phyloP scores from a whole-genome alignment of 2,888 invertebrate genomes.

The Oxyscelio sp. region DNA sequence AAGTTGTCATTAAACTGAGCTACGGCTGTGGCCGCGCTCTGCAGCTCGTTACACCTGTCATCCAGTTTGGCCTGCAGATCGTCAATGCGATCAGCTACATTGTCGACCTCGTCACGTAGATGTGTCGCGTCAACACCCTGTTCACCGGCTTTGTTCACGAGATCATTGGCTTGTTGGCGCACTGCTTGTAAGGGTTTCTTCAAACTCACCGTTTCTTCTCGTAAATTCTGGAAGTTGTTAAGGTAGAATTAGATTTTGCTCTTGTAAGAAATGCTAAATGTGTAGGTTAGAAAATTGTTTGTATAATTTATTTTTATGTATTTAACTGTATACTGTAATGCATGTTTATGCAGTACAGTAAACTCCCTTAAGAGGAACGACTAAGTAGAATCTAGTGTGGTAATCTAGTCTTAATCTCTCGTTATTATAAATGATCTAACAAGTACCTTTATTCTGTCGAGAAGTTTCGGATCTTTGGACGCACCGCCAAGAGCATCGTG shows the following conservation, averaged over 20 bases:
- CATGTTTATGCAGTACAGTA: too few relatives aligned
- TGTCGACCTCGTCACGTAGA: conserved; percentile 94
- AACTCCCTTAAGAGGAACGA: too few relatives aligned
- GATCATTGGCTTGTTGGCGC: conserved; percentile 92
- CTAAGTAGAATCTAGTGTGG: too few relatives aligned
- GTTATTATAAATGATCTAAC: too few relatives aligned
- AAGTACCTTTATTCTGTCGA: conserved; percentile 95
- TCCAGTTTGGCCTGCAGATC: conserved; percentile 94
- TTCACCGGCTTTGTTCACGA: conserved; percentile 93
- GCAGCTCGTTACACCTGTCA: conserved; percentile 93
- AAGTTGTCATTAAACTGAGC: conserved; percentile 96
- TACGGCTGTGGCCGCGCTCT: conserved; percentile 95
- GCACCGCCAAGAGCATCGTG: conserved; percentile 93
- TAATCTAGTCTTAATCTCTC: too few relatives aligned
- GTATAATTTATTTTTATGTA: too few relatives aligned
- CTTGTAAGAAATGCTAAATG: too few relatives aligned
- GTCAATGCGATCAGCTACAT: conserved; percentile 93
- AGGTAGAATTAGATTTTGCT: too few relatives aligned
- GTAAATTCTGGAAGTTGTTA: conserved; percentile 90
- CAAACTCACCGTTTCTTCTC: conserved; percentile 94
- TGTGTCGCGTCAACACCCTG: conserved; percentile 93
- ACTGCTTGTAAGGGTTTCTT: conserved; percentile 92
- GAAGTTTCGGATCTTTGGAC: conserved; percentile 94
- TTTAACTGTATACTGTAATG: too few relatives aligned
- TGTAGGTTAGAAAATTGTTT: too few relatives aligned